Evolutionary conservation across 1,140 invertebrate species (phyloP).

Genomic region (Temnothorax curvispinosus): DNA sequence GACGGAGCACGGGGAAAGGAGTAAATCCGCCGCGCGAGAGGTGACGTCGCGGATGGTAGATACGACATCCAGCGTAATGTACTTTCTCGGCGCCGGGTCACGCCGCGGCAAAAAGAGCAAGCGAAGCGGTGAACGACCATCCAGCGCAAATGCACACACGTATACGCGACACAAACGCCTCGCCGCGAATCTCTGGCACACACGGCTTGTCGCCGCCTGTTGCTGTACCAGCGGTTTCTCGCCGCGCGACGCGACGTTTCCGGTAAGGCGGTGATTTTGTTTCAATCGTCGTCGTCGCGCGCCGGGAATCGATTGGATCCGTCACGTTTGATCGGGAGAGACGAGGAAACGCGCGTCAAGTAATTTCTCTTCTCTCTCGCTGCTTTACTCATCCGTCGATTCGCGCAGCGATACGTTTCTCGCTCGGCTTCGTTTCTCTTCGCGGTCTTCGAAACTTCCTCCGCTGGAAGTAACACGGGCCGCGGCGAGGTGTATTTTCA

Average conservation of each 20-base stretch:
- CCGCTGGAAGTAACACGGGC: neutral
- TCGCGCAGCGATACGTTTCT: neutral
- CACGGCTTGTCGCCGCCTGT: constrained; percentile 48
- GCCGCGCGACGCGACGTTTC: constrained; percentile 15
- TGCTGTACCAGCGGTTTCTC: constrained; percentile 29
- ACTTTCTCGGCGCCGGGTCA: constrained; percentile 36
- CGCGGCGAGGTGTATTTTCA: neutral
- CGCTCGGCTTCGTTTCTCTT: neutral
- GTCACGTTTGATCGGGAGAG: neutral
- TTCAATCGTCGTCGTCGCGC: neutral
- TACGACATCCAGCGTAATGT: constrained; percentile 46
- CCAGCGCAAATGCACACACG: neutral
- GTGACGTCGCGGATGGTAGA: constrained; percentile 16
- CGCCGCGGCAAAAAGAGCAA: constrained; percentile 25
- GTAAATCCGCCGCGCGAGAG: constrained; percentile 30
- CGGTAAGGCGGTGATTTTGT: constrained; percentile 30
- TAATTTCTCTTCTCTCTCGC: neutral
- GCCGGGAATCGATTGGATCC: neutral
- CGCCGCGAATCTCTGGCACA: constrained; percentile 38
- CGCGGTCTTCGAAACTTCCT: neutral
- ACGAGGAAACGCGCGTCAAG: neutral
- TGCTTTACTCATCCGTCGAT: neutral
- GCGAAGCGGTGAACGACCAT: constrained; percentile 7
- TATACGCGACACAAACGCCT: neutral
- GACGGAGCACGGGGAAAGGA: neutral